phyloP scores from a whole-genome alignment of 2,113 vertebrate genomes.

The Tauraco erythrolophus region DNA sequence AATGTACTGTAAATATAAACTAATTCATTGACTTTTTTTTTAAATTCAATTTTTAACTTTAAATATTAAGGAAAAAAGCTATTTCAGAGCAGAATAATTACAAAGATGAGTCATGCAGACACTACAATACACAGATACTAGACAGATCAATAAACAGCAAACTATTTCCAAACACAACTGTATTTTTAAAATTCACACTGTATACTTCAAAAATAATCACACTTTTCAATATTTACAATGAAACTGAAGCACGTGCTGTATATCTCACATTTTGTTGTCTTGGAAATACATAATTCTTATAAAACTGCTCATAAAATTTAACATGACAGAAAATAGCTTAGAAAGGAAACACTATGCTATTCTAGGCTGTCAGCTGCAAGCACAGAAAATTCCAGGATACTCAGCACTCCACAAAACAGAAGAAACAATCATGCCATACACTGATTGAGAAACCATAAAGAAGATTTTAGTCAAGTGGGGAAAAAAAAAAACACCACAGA shows the following conservation, averaged over 20 bases:
- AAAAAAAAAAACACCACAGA: neutral
- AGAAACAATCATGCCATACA: neutral
- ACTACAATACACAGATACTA: neutral
- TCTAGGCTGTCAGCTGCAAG: neutral
- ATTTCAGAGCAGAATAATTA: neutral
- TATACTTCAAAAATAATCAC: neutral
- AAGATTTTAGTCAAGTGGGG: neutral
- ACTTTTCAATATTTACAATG: neutral
- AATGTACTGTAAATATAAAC: neutral
- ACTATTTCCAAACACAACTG: neutral
- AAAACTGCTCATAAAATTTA: neutral
- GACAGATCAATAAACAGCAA: neutral
- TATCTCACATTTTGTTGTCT: neutral
- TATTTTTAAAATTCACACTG: neutral
- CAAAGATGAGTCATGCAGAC: neutral
- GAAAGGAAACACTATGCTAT: neutral
- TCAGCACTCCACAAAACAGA: neutral
- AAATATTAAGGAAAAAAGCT: neutral
- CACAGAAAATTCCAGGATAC: neutral
- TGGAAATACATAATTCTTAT: neutral
- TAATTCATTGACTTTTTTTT: neutral
- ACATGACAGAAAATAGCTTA: neutral
- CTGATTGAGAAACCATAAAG: neutral
- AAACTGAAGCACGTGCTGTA: neutral
- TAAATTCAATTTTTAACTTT: neutral